Percentiles rank a stretch among this genome's conserved stretches.
These are phyloP conservation scores for Plebejus melissa DNA, from an alignment of 2,888 invertebrate genomes.

Conservation along the genomic window DNA sequence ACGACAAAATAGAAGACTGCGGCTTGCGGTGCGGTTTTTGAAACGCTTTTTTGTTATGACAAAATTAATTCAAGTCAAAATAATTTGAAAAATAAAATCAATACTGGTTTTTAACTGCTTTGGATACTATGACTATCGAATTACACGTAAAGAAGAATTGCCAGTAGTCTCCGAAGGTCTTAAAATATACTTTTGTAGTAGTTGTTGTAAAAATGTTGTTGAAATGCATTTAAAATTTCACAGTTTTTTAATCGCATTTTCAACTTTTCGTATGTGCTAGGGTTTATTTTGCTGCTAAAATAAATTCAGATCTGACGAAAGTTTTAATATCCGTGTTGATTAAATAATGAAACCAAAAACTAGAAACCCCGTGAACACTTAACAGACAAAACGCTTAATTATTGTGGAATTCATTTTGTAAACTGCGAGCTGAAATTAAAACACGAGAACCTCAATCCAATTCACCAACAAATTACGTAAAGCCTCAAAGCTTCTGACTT, in stretches of 20 bases:
- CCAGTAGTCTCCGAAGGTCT: too few relatives aligned
- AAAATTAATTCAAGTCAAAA: too few relatives aligned
- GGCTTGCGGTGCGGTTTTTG: too few relatives aligned
- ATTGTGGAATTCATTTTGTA: conserved; percentile 47
- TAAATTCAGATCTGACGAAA: not conserved
- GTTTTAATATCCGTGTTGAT: not conserved
- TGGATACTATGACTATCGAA: too few relatives aligned
- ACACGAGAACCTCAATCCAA: conserved; percentile 56
- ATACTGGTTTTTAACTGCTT: too few relatives aligned
- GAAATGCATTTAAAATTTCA: not conserved
- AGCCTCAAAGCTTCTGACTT: conserved; percentile 63
- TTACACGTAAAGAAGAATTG: too few relatives aligned
- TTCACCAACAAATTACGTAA: conserved; percentile 69
- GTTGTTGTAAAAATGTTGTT: too few relatives aligned
- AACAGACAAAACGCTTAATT: conserved; percentile 34
- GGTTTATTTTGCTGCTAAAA: not conserved
- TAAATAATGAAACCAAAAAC: conserved; percentile 28
- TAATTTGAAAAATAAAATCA: too few relatives aligned
- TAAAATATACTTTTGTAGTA: too few relatives aligned
- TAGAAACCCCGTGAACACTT: conserved; percentile 33
- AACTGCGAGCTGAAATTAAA: conserved; percentile 50
- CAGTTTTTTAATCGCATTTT: not conserved
- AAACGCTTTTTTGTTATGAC: too few relatives aligned
- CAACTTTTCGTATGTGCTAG: not conserved
- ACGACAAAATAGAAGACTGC: too few relatives aligned